phyloP scores from a whole-genome alignment of 2,113 vertebrate species.

The Gallinago media region DNA sequence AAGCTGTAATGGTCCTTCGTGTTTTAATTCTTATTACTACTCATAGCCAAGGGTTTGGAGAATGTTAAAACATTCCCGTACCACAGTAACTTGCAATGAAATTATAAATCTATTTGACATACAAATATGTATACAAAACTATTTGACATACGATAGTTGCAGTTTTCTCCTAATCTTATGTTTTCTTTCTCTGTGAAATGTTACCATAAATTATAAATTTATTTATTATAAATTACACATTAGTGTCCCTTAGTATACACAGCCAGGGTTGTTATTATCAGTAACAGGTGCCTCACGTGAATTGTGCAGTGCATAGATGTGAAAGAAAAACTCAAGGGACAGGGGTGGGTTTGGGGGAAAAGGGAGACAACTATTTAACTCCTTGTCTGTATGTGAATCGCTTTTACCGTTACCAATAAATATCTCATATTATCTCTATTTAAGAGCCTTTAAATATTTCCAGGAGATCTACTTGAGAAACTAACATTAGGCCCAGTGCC shows the following conservation, averaged over 20 bases:
- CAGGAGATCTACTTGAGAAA: background rate
- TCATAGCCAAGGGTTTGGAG: background rate
- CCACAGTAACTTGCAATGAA: background rate
- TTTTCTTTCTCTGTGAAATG: background rate
- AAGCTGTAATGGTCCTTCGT: background rate
- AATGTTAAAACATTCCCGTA: background rate
- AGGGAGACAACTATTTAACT: rapidly evolving
- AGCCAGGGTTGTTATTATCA: background rate
- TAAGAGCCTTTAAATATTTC: background rate
- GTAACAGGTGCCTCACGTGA: background rate
- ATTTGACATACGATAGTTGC: background rate
- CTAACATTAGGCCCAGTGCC: rapidly evolving
- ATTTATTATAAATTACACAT: background rate
- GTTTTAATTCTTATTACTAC: background rate
- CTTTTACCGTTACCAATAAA: background rate
- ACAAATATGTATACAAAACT: background rate
- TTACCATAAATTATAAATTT: background rate
- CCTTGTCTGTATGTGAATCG: background rate
- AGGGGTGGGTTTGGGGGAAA: background rate
- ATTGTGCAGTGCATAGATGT: background rate
- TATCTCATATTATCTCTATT: background rate
- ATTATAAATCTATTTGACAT: background rate
- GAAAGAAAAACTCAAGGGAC: background rate
- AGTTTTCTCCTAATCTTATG: background rate
- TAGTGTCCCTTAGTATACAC: background rate